These are phyloP conservation scores for Gandaritis pyraliata DNA, from an alignment of 2,888 invertebrate species.

Conservation along the genomic window DNA sequence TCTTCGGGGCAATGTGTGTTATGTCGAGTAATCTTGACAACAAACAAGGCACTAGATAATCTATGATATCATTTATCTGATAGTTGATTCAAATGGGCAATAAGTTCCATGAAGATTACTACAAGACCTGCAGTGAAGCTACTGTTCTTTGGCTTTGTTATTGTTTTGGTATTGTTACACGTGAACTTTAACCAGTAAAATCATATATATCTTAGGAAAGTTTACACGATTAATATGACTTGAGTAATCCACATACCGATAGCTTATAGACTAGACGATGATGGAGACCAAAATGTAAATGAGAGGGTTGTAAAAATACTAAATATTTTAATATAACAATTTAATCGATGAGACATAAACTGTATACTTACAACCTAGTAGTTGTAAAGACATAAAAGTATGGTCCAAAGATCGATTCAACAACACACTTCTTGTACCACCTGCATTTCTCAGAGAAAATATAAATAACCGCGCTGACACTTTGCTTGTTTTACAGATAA, in stretches of 20 bases:
- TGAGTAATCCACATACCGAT: too few species aligned
- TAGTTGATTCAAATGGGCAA: slow-evolving; percentile 30
- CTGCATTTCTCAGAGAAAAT: slow-evolving; percentile 29
- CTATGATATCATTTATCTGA: slow-evolving; percentile 31
- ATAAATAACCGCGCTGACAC: slow-evolving; percentile 27
- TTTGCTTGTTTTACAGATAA: slow-evolving; percentile 35
- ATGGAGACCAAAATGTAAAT: too few species aligned
- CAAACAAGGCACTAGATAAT: slow-evolving; percentile 39
- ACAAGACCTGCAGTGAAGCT: neutral
- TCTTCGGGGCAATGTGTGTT: slow-evolving; percentile 39
- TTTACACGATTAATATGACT: neutral
- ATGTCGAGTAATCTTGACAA: slow-evolving; percentile 40
- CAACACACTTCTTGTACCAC: slow-evolving; percentile 21
- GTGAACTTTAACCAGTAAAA: neutral
- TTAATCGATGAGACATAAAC: too few species aligned
- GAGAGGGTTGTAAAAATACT: too few species aligned
- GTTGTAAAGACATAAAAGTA: too few species aligned
- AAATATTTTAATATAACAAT: too few species aligned
- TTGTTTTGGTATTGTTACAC: too few species aligned
- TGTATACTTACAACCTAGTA: too few species aligned
- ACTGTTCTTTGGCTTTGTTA: neutral
- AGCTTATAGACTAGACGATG: too few species aligned
- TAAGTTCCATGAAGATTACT: slow-evolving; percentile 19
- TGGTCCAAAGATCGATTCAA: slow-evolving; percentile 15
- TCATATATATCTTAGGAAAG: neutral